Evolutionary conservation across 2,888 invertebrate genomes (phyloP).

Genomic region (Drosophila infuscata): DNA sequence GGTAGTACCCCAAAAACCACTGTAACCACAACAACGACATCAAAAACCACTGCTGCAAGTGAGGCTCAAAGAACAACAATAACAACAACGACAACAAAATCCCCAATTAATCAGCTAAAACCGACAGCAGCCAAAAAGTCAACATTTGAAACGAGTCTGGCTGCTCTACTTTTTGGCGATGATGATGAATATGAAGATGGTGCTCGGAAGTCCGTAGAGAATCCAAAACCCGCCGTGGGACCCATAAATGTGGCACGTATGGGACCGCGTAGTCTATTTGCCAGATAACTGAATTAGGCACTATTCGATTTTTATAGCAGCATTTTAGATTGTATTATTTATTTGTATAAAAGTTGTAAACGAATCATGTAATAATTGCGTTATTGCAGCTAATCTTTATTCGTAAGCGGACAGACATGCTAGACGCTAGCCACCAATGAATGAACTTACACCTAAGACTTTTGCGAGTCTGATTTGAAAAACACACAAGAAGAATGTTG

Average conservation of each 20-base stretch:
- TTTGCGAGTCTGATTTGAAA: conserved; percentile 85
- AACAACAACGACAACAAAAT: conserved; percentile 34
- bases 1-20: neutral
- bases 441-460: conserved; percentile 63
- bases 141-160: conserved; percentile 83
- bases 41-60: neutral
- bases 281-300: conserved; percentile 53
- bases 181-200: conserved; percentile 74
- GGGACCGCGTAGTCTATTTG: conserved; percentile 77
- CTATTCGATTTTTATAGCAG: conserved; percentile 47
- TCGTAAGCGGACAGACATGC: conserved; percentile 36
- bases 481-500: conserved; percentile 50
- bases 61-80: conserved; percentile 24
- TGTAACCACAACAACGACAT: conserved; percentile 15
- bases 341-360: conserved; percentile 45
- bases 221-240: conserved; percentile 61
- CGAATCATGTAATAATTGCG: conserved; percentile 53
- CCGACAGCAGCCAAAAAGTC: conserved; percentile 78
- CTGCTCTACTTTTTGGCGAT: conserved; percentile 84
- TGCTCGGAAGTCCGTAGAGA: conserved; percentile 60
- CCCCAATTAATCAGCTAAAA: conserved; percentile 30
- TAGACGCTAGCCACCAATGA: conserved; percentile 61
- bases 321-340: conserved; percentile 73
- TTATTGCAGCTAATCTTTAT: conserved; percentile 53
- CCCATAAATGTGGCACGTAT: conserved; percentile 81